Conservation (phyloP, 2,888 invertebrate species). For the Argyresthia goedartella region DNA sequence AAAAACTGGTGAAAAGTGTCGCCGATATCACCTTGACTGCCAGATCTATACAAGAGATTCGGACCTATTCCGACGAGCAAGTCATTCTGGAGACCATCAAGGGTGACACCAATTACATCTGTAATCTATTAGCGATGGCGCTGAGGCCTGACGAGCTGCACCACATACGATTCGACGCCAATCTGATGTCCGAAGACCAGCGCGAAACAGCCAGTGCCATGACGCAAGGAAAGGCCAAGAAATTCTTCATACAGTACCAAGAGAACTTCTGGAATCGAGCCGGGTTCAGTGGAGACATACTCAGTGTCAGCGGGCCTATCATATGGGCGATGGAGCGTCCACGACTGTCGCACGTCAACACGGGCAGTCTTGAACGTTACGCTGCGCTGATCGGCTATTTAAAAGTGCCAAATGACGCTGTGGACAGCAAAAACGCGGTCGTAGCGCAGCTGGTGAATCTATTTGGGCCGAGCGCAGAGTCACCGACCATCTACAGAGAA, state of each 20-base stretch:
- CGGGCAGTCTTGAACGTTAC: slow-evolving; percentile 32
- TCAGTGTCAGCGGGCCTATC: slow-evolving; percentile 54
- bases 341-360: slow-evolving; percentile 24
- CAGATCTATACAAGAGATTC: slow-evolving; percentile 41
- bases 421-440: slow-evolving; percentile 33
- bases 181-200: slow-evolving; percentile 30
- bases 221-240: slow-evolving; percentile 35
- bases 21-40: slow-evolving; percentile 39
- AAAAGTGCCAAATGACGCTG: slow-evolving; percentile 21
- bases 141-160: slow-evolving; percentile 47
- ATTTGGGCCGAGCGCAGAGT: slow-evolving; percentile 42
- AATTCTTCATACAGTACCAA: slow-evolving; percentile 45
- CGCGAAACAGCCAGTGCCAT: slow-evolving; percentile 19
- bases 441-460: slow-evolving; percentile 43
- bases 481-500: slow-evolving; percentile 41
- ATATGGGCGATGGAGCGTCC: slow-evolving; percentile 60
- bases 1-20: slow-evolving; percentile 40
- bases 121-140: slow-evolving; percentile 53
- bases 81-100: slow-evolving; percentile 49
- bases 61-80: slow-evolving; percentile 36
- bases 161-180: slow-evolving; percentile 38
- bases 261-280: slow-evolving; percentile 44
- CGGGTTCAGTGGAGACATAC: slow-evolving; percentile 57
- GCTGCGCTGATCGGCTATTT: slow-evolving; percentile 43
- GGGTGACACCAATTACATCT: slow-evolving; percentile 48